Conservation (phyloP, 2,113 vertebrate species). For the Dascyllus trimaculatus region DNA sequence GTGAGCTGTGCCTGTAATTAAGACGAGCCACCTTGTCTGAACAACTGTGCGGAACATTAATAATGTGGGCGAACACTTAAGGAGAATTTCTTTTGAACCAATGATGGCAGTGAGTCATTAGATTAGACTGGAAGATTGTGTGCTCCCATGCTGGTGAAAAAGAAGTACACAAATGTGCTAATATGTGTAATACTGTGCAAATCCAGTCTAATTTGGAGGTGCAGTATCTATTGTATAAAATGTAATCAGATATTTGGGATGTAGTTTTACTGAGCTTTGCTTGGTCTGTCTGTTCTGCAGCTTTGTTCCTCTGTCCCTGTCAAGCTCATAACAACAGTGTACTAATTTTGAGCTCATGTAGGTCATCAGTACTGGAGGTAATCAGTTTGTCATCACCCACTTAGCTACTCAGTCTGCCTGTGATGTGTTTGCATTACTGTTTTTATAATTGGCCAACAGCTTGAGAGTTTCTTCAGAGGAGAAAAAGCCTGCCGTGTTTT, state of each 20-base stretch:
- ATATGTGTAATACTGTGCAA: neutral
- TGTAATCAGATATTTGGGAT: neutral
- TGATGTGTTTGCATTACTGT: neutral
- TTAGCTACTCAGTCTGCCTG: neutral
- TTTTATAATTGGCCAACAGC: neutral
- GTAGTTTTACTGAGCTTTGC: neutral
- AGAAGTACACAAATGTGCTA: neutral
- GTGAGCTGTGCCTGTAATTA: slow-evolving; percentile 4
- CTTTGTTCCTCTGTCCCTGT: too few species aligned
- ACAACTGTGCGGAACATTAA: neutral
- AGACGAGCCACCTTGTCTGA: slow-evolving; percentile 7
- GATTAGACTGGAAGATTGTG: neutral
- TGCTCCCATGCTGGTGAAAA: neutral
- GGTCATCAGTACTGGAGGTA: neutral
- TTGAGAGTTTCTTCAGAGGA: neutral
- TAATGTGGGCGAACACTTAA: neutral
- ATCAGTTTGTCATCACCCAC: neutral
- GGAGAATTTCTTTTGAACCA: neutral
- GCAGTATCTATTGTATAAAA: neutral
- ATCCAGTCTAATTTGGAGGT: neutral
- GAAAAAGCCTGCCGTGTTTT: neutral
- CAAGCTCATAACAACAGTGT: neutral
- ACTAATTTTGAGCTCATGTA: neutral
- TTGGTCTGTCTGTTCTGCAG: neutral
- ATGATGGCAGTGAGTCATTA: neutral